Conservation (phyloP, 2,888 invertebrate genomes). For the Lathronympha strigana region DNA sequence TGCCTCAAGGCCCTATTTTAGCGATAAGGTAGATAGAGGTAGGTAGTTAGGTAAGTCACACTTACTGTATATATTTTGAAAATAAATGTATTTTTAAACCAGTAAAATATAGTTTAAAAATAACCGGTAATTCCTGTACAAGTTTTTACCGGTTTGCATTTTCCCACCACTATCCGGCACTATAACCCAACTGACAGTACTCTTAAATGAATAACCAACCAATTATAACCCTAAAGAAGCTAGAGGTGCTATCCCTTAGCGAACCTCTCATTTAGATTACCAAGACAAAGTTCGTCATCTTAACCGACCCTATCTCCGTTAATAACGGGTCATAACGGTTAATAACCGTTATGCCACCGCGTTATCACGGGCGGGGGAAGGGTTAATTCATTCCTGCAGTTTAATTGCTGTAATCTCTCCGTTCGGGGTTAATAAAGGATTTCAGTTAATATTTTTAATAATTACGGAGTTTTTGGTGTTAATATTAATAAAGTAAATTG, state of each 20-base stretch:
- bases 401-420: conserved; percentile 35
- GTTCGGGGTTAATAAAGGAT: conserved; percentile 38
- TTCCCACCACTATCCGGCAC: too few relatives aligned
- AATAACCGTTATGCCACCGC: conserved; percentile 39
- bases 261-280: conserved; percentile 19
- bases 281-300: conserved; percentile 18
- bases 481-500: too few relatives aligned
- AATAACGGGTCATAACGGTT: conserved; percentile 39
- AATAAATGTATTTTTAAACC: too few relatives aligned
- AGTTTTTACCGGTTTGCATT: too few relatives aligned
- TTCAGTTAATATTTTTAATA: conserved; percentile 39
- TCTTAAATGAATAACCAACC: conserved; percentile 13
- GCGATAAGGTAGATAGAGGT: too few relatives aligned
- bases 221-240: conserved; percentile 1
- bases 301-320: conserved; percentile 35
- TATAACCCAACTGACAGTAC: not conserved
- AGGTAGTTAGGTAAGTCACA: too few relatives aligned
- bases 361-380: conserved; percentile 36
- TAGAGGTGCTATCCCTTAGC: conserved; percentile 3
- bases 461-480: not conserved
- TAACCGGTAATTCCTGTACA: too few relatives aligned
- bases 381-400: conserved; percentile 40
- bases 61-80: too few relatives aligned
- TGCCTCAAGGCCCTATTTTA: too few relatives aligned
- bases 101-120: too few relatives aligned